These are phyloP conservation scores for Cactoblastis cactorum DNA, from an alignment of 2,888 invertebrate species.

Conservation along the genomic window DNA sequence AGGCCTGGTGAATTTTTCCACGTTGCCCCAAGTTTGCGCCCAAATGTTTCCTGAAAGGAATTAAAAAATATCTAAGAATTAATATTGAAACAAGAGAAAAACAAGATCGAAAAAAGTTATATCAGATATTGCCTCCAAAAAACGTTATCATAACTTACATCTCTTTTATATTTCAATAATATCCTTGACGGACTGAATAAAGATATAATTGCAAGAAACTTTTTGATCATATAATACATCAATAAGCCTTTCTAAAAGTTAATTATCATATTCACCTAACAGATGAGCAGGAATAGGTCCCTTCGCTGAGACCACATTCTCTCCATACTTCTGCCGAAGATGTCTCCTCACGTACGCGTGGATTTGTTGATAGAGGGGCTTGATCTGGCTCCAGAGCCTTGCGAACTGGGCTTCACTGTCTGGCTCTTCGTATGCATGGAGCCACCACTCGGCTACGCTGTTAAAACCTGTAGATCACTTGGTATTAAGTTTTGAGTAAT, in stretches of 20 bases:
- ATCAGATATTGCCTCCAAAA: too few species aligned
- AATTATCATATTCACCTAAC: slow-evolving; percentile 79
- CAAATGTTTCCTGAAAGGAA: slow-evolving; percentile 88
- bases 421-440: slow-evolving; percentile 83
- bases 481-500: neutral
- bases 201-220: too few species aligned
- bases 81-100: too few species aligned
- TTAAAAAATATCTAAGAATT: neutral
- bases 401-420: slow-evolving; percentile 84
- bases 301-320: slow-evolving; percentile 79
- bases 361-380: slow-evolving; percentile 89
- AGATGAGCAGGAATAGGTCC: slow-evolving; percentile 90
- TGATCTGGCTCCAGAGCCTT: slow-evolving; percentile 85
- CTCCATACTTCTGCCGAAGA: slow-evolving; percentile 84
- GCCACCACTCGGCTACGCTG: slow-evolving; percentile 84
- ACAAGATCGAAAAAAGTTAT: too few species aligned
- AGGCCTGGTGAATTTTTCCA: slow-evolving; percentile 84
- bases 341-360: slow-evolving; percentile 89
- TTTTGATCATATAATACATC: too few species aligned
- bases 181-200: too few species aligned
- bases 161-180: too few species aligned
- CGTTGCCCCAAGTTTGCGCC: slow-evolving; percentile 87
- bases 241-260: too few species aligned
- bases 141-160: too few species aligned
- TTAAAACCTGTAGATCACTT: slow-evolving; percentile 76